Conservation (phyloP, 2,888 invertebrate genomes). For the Anorthoa munda region DNA sequence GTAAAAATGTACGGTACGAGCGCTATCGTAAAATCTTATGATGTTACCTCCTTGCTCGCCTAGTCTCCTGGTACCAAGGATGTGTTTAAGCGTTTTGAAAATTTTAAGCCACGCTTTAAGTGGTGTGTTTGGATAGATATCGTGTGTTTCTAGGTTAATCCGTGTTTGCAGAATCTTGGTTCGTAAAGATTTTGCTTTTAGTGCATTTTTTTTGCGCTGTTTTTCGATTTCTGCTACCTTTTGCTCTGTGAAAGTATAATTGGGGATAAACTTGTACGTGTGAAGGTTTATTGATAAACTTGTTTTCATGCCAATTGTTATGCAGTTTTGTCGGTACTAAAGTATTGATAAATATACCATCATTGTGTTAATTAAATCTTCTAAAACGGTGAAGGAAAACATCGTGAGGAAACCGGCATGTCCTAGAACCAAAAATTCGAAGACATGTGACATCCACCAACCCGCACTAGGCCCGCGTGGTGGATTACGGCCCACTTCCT, state of each 20-base stretch:
- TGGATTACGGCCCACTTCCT: no score
- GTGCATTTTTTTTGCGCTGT: neutral
- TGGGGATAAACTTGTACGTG: neutral
- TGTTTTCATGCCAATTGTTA: no score
- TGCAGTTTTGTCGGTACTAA: no score
- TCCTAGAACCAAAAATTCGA: no score
- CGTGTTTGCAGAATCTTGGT: conserved; percentile 19
- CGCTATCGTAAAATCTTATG: conserved; percentile 83
- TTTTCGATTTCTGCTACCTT: neutral
- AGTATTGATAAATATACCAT: no score
- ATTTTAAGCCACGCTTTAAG: conserved; percentile 27
- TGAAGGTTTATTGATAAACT: no score
- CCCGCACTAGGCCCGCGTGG: no score
- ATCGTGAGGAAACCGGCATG: no score
- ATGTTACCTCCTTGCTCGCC: conserved; percentile 72
- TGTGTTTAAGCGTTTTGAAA: conserved; percentile 41
- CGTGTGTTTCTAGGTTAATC: conserved; percentile 37
- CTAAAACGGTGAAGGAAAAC: no score
- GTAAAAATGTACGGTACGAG: conserved; percentile 75
- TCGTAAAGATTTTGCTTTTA: neutral
- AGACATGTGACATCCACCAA: no score
- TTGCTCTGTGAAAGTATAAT: neutral
- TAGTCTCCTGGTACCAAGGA: conserved; percentile 63
- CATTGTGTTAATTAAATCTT: no score
- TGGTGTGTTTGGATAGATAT: conserved; percentile 31